These are phyloP conservation scores for Marisa cornuarietis DNA, from an alignment of 1,140 invertebrate species.

Conservation along the genomic window DNA sequence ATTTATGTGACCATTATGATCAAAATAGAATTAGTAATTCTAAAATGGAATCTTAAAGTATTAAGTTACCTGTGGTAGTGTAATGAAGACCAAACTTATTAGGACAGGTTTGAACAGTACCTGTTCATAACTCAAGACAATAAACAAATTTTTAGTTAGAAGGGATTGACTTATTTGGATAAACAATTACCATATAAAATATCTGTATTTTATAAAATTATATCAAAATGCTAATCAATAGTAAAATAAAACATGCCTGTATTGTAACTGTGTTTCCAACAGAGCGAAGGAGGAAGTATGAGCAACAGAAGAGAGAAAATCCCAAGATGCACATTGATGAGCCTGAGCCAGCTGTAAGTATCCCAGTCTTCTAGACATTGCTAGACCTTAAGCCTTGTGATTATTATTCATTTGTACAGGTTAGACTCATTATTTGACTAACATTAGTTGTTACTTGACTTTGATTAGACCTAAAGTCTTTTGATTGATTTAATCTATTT, in stretches of 20 bases:
- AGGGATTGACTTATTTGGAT: no score
- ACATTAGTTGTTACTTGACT: no score
- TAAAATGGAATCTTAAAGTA: no score
- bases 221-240: no score
- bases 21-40: no score
- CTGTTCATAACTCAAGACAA: no score
- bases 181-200: no score
- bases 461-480: neutral
- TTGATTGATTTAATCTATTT: neutral
- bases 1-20: neutral
- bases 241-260: no score
- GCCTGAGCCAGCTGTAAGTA: conserved; percentile 62
- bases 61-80: neutral
- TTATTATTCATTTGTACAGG: neutral
- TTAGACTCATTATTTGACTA: no score
- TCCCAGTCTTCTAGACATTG: neutral
- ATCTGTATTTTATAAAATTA: no score
- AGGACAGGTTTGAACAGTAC: neutral
- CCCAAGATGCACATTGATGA: conserved; percentile 57
- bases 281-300: conserved; percentile 61
- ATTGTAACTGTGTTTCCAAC: neutral
- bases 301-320: conserved; percentile 57
- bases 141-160: no score
- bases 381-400: neutral
- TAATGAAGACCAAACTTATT: neutral